These are phyloP conservation scores for Aphelenchoides avenae DNA, from an alignment of 1,140 invertebrate genomes.

Conservation along the genomic window DNA sequence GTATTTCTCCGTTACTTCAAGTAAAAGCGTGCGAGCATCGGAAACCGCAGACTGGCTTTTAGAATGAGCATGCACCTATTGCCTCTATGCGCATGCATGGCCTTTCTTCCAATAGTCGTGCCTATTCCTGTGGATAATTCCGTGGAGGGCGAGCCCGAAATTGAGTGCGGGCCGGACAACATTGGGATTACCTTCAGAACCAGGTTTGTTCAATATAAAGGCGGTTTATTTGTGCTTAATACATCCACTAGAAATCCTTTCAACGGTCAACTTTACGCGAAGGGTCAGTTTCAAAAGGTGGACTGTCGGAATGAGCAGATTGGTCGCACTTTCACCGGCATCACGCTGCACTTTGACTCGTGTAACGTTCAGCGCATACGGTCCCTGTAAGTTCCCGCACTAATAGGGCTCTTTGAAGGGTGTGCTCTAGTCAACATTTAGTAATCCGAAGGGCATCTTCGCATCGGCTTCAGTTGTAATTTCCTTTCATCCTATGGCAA, in stretches of 20 bases:
- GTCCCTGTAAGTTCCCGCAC: constrained; percentile 33
- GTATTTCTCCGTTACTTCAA: too few relatives aligned
- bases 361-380: constrained; percentile 49
- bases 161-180: constrained; percentile 42
- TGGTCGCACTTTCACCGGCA: constrained; percentile 47
- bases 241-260: constrained; percentile 40
- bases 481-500: constrained; percentile 48
- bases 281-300: constrained; percentile 41
- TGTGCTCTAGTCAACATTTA: constrained; percentile 12
- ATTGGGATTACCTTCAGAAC: constrained; percentile 55
- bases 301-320: constrained; percentile 53
- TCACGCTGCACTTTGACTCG: constrained; percentile 46
- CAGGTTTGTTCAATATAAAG: constrained; percentile 15
- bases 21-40: too few relatives aligned
- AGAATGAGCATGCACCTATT: too few relatives aligned
- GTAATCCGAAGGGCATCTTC: constrained; percentile 50
- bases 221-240: not conserved
- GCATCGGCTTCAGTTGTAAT: constrained; percentile 53
- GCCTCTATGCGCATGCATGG: too few relatives aligned
- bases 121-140: constrained; percentile 40
- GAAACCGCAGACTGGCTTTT: too few relatives aligned
- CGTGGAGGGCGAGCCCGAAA: too few relatives aligned
- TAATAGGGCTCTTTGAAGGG: not conserved
- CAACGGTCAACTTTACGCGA: constrained; percentile 54
- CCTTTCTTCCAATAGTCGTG: too few relatives aligned